phyloP scores from a whole-genome alignment of 2,797 vertebrate genomes.

The Allenopithecus nigroviridis region DNA sequence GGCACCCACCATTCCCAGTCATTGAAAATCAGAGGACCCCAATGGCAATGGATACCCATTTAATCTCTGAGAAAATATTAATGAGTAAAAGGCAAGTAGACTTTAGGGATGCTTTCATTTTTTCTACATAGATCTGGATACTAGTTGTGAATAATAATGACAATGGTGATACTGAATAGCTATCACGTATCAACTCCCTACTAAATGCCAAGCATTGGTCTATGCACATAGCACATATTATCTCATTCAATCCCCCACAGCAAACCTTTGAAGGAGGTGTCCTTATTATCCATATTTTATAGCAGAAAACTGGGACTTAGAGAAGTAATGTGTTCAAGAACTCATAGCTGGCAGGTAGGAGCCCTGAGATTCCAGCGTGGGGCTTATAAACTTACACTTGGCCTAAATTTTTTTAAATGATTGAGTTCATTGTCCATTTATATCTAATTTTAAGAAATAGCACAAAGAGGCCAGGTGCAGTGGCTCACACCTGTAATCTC shows the following conservation, averaged over 20 bases:
- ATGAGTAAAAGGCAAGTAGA: not conserved
- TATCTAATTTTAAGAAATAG: not conserved
- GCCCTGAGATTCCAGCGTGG: not conserved
- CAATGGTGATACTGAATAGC: not conserved
- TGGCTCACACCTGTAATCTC: no score
- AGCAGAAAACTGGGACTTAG: not conserved
- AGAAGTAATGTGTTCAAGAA: not conserved
- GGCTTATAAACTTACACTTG: not conserved
- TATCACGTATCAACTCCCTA: not conserved
- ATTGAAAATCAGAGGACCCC: not conserved
- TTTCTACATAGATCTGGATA: not conserved
- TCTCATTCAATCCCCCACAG: not conserved
- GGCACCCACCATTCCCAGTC: not conserved
- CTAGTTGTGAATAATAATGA: not conserved
- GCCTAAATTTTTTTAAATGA: not conserved
- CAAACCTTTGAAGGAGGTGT: not conserved
- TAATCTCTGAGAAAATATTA: not conserved
- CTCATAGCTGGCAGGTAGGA: not conserved
- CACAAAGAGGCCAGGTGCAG: no score
- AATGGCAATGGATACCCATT: not conserved
- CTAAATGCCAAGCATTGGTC: not conserved
- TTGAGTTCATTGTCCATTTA: not conserved
- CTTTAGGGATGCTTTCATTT: not conserved
- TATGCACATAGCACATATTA: not conserved
- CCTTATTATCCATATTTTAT: not conserved